Percentiles rank a stretch among this genome's conserved stretches.
Evolutionary conservation across 1,140 invertebrate genomes (phyloP).

Genomic region (Drosophila micromelanica): DNA sequence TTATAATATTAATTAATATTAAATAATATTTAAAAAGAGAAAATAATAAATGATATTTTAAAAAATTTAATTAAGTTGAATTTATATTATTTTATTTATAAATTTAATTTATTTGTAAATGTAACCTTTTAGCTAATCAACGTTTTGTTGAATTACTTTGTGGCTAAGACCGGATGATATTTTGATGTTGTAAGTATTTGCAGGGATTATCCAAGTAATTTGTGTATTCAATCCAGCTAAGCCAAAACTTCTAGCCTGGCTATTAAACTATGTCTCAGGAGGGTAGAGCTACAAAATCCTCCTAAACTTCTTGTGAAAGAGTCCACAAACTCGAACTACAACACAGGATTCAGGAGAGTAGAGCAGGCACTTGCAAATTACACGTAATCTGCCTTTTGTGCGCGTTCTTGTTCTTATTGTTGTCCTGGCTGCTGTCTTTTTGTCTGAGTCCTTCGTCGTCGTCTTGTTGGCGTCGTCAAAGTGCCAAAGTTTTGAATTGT

Average conservation of each 20-base stretch:
- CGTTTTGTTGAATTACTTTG: not conserved
- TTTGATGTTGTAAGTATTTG: constrained; percentile 26
- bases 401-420: not conserved
- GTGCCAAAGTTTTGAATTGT: constrained; percentile 81
- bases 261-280: not conserved
- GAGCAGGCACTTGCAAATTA: constrained; percentile 36
- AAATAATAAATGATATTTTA: too few species aligned
- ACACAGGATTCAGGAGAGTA: constrained; percentile 32
- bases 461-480: constrained; percentile 75
- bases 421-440: not conserved
- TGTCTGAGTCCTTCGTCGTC: constrained; percentile 28
- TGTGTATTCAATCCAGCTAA: constrained; percentile 17
- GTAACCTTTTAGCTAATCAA: too few species aligned
- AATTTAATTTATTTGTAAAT: too few species aligned
- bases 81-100: too few species aligned
- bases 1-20: too few species aligned
- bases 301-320: not conserved
- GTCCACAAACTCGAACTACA: constrained; percentile 10
- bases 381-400: constrained; percentile 62
- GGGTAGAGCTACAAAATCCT: not conserved
- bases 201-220: constrained; percentile 34
- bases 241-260: not conserved
- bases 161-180: constrained; percentile 13
- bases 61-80: too few species aligned
- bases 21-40: too few species aligned